A percentile compares a stretch with the other conserved stretches of the same genome.
phyloP scores from a whole-genome alignment of 2,797 vertebrate genomes.

The Emydoidea blandingii region DNA sequence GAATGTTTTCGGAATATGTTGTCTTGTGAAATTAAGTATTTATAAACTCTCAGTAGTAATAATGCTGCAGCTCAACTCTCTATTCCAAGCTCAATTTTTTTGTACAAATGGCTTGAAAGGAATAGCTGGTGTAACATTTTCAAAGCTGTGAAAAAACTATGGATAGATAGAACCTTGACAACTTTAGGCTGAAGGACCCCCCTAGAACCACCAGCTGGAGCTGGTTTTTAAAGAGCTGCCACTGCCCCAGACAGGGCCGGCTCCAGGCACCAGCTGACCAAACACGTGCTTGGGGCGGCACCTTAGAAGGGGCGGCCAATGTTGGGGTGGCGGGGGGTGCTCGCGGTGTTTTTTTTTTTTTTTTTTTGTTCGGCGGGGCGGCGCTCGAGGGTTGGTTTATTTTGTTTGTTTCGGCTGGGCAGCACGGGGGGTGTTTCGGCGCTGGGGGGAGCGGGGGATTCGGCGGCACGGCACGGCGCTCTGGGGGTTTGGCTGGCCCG shows the following conservation, averaged over 20 bases:
- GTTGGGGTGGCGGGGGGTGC: too few species aligned
- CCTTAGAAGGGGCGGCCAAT: too few species aligned
- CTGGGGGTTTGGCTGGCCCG: too few species aligned
- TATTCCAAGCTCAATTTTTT: background rate
- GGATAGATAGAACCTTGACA: background rate
- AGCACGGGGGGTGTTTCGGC: too few species aligned
- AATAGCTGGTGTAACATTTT: background rate
- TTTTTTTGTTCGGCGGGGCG: too few species aligned
- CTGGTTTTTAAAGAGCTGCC: background rate
- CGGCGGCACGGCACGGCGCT: too few species aligned
- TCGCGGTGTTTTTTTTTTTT: too few species aligned
- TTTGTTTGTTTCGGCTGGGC: too few species aligned
- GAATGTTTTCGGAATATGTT: conserved; percentile 1
- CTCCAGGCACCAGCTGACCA: too few species aligned
- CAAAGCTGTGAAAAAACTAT: background rate
- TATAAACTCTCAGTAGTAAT: background rate
- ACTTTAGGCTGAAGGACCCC: background rate
- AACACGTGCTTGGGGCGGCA: too few species aligned
- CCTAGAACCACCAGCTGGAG: background rate
- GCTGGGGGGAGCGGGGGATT: too few species aligned
- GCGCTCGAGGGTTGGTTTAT: too few species aligned
- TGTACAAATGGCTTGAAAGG: background rate
- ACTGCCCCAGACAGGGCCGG: background rate
- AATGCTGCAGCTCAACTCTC: background rate
- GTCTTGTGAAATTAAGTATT: background rate